Percentiles rank a stretch among this genome's conserved stretches.
Evolutionary conservation across 2,888 invertebrate species (phyloP).

Genomic region (Acheta domesticus): DNA sequence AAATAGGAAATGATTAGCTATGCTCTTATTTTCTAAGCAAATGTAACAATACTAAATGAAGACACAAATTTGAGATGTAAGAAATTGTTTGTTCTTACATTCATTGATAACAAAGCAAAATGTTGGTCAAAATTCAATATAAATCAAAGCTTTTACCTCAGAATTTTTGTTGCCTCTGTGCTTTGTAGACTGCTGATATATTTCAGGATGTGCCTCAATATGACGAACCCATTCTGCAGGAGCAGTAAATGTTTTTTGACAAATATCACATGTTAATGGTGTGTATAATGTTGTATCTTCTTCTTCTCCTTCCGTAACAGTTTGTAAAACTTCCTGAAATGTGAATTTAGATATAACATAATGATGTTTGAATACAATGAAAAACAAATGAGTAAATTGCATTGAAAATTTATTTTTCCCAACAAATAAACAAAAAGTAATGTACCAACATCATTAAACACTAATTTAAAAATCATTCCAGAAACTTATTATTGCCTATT

Average conservation of each 20-base stretch:
- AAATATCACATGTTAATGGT: slow-evolving; percentile 76
- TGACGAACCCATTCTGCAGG: slow-evolving; percentile 84
- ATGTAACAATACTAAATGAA: no score
- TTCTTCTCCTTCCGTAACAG: slow-evolving; percentile 51
- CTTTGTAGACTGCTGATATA: background rate
- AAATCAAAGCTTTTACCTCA: no score
- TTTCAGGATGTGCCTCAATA: slow-evolving; percentile 57
- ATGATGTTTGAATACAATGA: background rate
- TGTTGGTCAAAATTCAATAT: no score
- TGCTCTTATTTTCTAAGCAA: no score
- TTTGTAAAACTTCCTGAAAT: slow-evolving; percentile 32
- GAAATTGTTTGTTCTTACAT: no score
- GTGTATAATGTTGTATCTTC: slow-evolving; percentile 66
- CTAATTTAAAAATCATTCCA: background rate
- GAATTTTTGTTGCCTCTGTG: background rate
- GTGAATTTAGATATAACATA: background rate
- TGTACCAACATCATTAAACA: background rate
- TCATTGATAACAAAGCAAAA: no score
- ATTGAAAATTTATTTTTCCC: no score
- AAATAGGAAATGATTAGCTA: no score
- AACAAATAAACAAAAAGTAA: background rate
- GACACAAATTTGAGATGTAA: no score
- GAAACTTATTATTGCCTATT: background rate
- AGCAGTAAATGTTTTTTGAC: slow-evolving; percentile 77
- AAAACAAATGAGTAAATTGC: no score